Percentiles rank a stretch among this genome's conserved stretches.
These are phyloP conservation scores for Agrotis segetum DNA, from an alignment of 2,888 invertebrate genomes.

Conservation along the genomic window DNA sequence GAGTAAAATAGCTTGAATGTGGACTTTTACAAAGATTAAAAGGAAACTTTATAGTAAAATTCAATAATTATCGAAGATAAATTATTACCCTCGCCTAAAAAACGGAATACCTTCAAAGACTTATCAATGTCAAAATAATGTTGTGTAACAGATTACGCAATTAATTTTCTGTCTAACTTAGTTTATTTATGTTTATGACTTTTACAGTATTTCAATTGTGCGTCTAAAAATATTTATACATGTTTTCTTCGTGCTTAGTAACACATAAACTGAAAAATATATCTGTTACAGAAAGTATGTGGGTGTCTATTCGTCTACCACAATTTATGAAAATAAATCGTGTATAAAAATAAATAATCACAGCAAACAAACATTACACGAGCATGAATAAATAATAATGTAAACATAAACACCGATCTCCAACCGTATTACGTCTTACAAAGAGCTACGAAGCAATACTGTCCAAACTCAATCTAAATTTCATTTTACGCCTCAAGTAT, in stretches of 20 bases:
- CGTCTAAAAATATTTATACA: not conserved
- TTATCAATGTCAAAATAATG: not conserved
- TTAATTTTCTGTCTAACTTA: not conserved
- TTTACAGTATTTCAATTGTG: not conserved
- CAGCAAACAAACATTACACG: slow-evolving; percentile 52
- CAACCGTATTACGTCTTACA: slow-evolving; percentile 68
- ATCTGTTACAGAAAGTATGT: not conserved
- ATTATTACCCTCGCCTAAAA: not conserved
- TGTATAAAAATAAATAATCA: slow-evolving; percentile 35
- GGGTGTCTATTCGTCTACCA: not conserved
- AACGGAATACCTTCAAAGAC: not conserved
- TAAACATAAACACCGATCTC: slow-evolving; percentile 58
- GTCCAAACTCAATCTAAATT: slow-evolving; percentile 90
- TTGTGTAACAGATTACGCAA: not conserved
- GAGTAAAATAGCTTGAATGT: not conserved
- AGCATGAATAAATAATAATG: slow-evolving; percentile 64
- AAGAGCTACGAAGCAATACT: slow-evolving; percentile 75
- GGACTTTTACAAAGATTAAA: not conserved
- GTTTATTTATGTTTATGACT: not conserved
- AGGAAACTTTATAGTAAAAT: not conserved
- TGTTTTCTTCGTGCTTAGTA: not conserved
- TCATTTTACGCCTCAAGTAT: slow-evolving; percentile 90
- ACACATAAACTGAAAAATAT: too few species aligned
- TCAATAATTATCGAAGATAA: not conserved
- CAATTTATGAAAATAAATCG: slow-evolving; percentile 25